A percentile compares a stretch with the other conserved stretches of the same genome.
These are phyloP conservation scores for Empis stercorea DNA, from an alignment of 2,888 invertebrate genomes.

Conservation along the genomic window DNA sequence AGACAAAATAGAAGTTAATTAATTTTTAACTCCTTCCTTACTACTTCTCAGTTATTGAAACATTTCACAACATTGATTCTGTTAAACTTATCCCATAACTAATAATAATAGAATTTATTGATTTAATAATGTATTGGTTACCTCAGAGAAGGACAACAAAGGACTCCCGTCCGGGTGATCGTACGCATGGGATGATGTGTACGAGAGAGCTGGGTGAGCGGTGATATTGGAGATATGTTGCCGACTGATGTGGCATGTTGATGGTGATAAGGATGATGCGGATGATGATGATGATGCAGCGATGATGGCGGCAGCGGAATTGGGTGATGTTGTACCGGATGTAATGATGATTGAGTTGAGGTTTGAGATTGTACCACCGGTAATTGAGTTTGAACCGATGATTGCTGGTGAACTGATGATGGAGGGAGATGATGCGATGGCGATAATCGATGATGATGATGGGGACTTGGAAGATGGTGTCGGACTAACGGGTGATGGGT, in stretches of 20 bases:
- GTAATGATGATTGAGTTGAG: constrained; percentile 13
- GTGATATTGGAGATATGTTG: constrained; percentile 37
- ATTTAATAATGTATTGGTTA: constrained; percentile 60
- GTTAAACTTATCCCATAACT: no score
- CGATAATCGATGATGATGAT: constrained; percentile 10
- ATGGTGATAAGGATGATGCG: constrained; percentile 22
- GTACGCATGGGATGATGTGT: constrained; percentile 39
- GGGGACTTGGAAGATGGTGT: constrained; percentile 15
- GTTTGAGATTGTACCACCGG: background rate
- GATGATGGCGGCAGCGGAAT: constrained; percentile 19
- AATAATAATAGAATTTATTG: constrained; percentile 36
- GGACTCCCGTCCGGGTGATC: constrained; percentile 51
- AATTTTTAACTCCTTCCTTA: no score
- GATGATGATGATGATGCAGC: constrained; percentile 15
- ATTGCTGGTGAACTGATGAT: background rate
- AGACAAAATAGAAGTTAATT: no score
- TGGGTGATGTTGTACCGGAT: constrained; percentile 12
- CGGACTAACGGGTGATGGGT: constrained; percentile 8
- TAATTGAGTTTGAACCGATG: background rate
- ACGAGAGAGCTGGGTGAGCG: constrained; percentile 35
- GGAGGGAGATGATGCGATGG: background rate
- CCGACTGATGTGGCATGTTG: constrained; percentile 25
- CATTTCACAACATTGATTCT: no score
- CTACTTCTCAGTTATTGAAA: no score
- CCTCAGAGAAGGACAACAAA: constrained; percentile 64